These are phyloP conservation scores for Tribolium madens DNA, from an alignment of 1,140 invertebrate genomes.

Conservation along the genomic window DNA sequence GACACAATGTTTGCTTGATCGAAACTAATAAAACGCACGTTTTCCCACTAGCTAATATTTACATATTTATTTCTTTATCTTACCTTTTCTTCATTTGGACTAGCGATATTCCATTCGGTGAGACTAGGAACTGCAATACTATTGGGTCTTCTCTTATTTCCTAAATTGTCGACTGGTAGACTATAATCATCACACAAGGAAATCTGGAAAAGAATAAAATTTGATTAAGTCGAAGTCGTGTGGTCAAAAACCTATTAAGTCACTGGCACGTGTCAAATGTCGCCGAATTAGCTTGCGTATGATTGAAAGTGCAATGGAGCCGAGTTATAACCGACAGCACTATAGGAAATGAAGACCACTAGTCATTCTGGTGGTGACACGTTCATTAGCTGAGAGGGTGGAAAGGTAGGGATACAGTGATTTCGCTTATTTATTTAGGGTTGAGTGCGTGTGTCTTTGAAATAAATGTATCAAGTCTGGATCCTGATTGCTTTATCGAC, in stretches of 20 bases:
- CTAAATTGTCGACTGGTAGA: conserved; percentile 81
- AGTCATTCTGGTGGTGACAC: conserved; percentile 58
- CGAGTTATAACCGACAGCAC: conserved; percentile 13
- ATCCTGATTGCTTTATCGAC: conserved; percentile 29
- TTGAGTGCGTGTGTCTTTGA: conserved; percentile 44
- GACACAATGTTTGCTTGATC: conserved; percentile 8
- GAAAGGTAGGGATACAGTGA: conserved; percentile 41
- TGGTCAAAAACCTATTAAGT: no score
- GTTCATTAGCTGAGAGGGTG: conserved; percentile 54
- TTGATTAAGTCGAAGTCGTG: neutral
- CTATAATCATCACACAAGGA: conserved; percentile 84
- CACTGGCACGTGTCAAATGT: conserved; percentile 3
- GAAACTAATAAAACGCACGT: conserved; percentile 4
- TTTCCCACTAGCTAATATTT: neutral
- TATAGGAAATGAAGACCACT: conserved; percentile 58
- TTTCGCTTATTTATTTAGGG: conserved; percentile 54
- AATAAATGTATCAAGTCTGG: conserved; percentile 46
- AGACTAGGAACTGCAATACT: conserved; percentile 71
- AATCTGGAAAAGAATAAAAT: conserved; percentile 72
- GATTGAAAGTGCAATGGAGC: conserved; percentile 1
- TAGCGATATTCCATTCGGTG: conserved; percentile 71
- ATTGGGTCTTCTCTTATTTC: conserved; percentile 73
- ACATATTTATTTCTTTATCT: conserved; percentile 51
- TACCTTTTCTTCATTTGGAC: conserved; percentile 74
- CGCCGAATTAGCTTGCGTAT: neutral